phyloP scores from a whole-genome alignment of 2,113 vertebrate genomes.

The Mystacornis crossleyi region DNA sequence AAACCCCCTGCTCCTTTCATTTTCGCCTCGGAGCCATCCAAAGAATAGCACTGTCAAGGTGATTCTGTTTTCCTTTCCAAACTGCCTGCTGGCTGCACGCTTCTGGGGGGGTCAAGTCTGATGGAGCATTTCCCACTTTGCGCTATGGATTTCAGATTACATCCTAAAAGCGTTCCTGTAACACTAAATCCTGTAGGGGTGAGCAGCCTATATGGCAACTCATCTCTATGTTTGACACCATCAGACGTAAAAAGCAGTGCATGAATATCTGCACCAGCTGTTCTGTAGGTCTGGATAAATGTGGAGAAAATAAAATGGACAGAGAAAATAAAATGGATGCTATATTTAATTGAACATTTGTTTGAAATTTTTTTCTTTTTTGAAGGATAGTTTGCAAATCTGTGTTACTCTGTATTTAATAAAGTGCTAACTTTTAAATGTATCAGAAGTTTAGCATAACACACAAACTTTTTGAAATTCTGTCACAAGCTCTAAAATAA shows the following conservation, averaged over 20 bases:
- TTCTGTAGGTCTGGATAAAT: background rate
- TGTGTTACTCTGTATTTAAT: background rate
- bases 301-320: background rate
- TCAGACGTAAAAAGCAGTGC: background rate
- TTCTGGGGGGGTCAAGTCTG: background rate
- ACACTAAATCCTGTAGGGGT: background rate
- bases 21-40: background rate
- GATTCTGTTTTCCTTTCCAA: background rate
- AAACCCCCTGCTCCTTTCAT: background rate
- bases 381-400: background rate
- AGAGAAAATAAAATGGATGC: background rate
- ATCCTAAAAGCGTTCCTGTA: background rate
- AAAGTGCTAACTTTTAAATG: background rate
- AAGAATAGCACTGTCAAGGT: background rate
- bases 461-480: background rate
- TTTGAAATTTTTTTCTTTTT: background rate
- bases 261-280: background rate
- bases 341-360: background rate
- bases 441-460: background rate
- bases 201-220: background rate
- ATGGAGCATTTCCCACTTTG: background rate
- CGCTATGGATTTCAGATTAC: background rate
- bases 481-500: slow-evolving; percentile 15
- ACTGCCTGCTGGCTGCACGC: background rate
- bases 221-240: background rate